Conservation (phyloP, 2,888 invertebrate species). For the Hypsopygia costalis region DNA sequence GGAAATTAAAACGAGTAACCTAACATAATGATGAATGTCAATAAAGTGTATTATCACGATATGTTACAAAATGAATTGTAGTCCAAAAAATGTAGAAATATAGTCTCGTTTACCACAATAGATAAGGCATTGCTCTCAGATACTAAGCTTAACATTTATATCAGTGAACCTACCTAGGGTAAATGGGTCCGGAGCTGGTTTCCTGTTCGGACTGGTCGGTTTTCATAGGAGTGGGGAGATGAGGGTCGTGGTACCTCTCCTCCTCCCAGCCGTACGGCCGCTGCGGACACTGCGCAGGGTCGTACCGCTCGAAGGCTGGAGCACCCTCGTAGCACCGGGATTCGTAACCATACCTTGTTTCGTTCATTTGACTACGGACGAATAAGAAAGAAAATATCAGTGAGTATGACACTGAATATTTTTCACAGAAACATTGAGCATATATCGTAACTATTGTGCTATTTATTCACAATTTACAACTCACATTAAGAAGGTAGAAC, state of each 20-base stretch:
- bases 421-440: no score
- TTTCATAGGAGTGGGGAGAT: constrained; percentile 83
- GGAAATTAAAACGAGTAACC: not conserved
- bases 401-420: no score
- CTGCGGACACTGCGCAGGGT: constrained; percentile 73
- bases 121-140: constrained; percentile 29
- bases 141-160: constrained; percentile 15
- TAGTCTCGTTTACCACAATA: constrained; percentile 73
- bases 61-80: no score
- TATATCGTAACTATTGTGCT: no score
- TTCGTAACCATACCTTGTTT: constrained; percentile 78
- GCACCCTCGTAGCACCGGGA: constrained; percentile 75
- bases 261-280: constrained; percentile 79
- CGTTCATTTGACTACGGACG: constrained; percentile 78
- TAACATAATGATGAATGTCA: not conserved
- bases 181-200: constrained; percentile 85
- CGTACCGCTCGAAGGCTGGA: constrained; percentile 76
- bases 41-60: not conserved
- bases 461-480: no score
- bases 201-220: constrained; percentile 85
- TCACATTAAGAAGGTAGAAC: no score
- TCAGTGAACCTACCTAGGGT: constrained; percentile 82
- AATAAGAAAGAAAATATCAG: constrained; percentile 15
- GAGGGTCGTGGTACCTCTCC: constrained; percentile 81
- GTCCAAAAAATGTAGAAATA: not conserved